phyloP scores from a whole-genome alignment of 2,797 vertebrate genomes.

The Siniperca obscura region DNA sequence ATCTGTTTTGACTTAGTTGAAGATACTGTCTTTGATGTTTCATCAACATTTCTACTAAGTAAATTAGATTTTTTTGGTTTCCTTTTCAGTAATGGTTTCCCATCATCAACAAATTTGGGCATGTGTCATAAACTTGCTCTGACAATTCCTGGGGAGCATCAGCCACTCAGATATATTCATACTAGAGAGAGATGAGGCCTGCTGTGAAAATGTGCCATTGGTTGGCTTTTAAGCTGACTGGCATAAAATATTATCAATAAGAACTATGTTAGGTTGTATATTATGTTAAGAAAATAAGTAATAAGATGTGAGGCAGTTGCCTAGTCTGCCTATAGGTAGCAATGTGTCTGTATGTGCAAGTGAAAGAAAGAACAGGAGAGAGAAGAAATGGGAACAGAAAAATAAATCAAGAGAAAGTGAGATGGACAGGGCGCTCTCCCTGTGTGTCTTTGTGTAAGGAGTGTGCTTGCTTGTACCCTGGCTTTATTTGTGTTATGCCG shows the following conservation, averaged over 20 bases:
- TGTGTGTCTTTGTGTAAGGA: constrained; percentile 64
- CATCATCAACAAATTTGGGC: not conserved
- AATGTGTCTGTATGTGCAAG: constrained; percentile 36
- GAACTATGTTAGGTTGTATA: not conserved
- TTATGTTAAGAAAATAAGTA: constrained; percentile 13
- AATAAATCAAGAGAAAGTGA: constrained; percentile 56
- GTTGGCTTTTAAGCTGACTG: not conserved
- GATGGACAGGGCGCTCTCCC: constrained; percentile 58
- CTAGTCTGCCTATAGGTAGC: constrained; percentile 14
- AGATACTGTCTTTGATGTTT: not conserved
- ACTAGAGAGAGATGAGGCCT: not conserved
- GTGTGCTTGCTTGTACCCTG: constrained; percentile 69
- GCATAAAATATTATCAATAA: not conserved
- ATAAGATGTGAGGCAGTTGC: not conserved
- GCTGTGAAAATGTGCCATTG: not conserved
- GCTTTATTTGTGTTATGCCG: constrained; percentile 79
- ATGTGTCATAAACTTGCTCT: not conserved
- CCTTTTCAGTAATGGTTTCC: not conserved
- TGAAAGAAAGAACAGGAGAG: constrained; percentile 42
- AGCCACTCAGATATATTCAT: not conserved
- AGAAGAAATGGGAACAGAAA: constrained; percentile 58
- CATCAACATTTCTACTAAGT: not conserved
- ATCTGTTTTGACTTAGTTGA: not conserved
- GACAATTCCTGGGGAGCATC: not conserved
- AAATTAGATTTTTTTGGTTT: not conserved